Evolutionary conservation across 1,140 invertebrate species (phyloP).

Genomic region (Drosophila rufa): DNA sequence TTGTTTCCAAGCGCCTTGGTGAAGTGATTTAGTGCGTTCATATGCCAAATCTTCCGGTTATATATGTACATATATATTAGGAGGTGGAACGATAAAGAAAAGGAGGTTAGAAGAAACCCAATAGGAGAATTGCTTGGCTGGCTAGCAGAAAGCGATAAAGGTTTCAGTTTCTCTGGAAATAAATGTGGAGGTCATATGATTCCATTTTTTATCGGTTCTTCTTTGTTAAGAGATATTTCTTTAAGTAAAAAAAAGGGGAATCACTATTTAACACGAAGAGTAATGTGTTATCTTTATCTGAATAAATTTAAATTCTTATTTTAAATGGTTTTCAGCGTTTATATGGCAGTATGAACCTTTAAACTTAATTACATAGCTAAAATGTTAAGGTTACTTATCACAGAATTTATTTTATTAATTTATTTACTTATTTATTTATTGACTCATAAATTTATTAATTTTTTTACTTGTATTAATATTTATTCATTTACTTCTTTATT

Average conservation of each 20-base stretch:
- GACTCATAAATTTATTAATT: no score
- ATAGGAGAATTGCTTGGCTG: slow-evolving; percentile 1
- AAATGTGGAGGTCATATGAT: neutral
- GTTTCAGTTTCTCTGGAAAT: neutral
- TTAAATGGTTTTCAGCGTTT: neutral
- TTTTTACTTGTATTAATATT: no score
- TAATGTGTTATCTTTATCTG: neutral
- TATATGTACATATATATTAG: slow-evolving; percentile 20
- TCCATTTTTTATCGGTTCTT: neutral
- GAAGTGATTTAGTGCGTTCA: slow-evolving; percentile 74
- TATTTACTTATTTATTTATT: no score
- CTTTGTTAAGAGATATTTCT: neutral
- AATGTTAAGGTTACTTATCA: neutral
- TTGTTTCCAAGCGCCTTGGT: slow-evolving; percentile 75
- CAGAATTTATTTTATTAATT: neutral
- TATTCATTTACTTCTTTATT: no score
- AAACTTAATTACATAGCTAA: neutral
- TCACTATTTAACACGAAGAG: neutral
- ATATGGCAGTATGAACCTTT: no score
- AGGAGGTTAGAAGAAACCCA: slow-evolving; percentile 13
- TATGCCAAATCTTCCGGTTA: slow-evolving; percentile 78
- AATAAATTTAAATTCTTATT: neutral
- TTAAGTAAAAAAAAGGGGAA: neutral
- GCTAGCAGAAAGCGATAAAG: slow-evolving; percentile 3
- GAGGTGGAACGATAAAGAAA: slow-evolving; percentile 29